phyloP scores from a whole-genome alignment of 2,797 vertebrate species.

The Enteromius thamalakanensis region DNA sequence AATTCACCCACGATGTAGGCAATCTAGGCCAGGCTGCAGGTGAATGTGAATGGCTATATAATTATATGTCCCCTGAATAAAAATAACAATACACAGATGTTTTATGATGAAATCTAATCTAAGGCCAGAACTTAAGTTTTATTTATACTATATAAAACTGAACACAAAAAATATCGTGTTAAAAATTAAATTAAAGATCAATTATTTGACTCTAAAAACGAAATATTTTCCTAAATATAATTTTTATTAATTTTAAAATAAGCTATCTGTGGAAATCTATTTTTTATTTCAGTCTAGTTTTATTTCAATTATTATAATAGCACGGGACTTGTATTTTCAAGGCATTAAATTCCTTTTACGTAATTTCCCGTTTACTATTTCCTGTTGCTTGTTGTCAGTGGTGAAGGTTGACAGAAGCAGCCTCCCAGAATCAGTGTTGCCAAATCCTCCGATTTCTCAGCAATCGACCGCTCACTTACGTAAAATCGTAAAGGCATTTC shows the following conservation, averaged over 20 bases:
- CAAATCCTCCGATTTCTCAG: not conserved
- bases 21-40: no score
- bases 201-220: not conserved
- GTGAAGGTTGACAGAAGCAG: conserved; percentile 48
- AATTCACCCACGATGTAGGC: no score
- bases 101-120: not conserved
- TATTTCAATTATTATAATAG: not conserved
- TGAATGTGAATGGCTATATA: not conserved
- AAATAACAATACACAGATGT: not conserved
- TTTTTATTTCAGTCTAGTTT: not conserved
- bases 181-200: not conserved
- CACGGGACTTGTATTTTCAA: conserved; percentile 43
- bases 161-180: not conserved
- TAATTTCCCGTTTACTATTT: conserved; percentile 44
- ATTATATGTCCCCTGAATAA: not conserved
- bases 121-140: not conserved
- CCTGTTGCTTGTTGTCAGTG: conserved; percentile 44
- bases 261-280: not conserved
- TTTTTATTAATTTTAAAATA: not conserved
- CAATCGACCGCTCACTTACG: no score
- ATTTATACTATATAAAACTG: not conserved
- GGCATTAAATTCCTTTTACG: not conserved
- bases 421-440: conserved; percentile 21
- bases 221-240: not conserved
- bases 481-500: not conserved